Evolutionary conservation across 2,888 invertebrate genomes (phyloP).

Genomic region (Orthonevra nobilis): DNA sequence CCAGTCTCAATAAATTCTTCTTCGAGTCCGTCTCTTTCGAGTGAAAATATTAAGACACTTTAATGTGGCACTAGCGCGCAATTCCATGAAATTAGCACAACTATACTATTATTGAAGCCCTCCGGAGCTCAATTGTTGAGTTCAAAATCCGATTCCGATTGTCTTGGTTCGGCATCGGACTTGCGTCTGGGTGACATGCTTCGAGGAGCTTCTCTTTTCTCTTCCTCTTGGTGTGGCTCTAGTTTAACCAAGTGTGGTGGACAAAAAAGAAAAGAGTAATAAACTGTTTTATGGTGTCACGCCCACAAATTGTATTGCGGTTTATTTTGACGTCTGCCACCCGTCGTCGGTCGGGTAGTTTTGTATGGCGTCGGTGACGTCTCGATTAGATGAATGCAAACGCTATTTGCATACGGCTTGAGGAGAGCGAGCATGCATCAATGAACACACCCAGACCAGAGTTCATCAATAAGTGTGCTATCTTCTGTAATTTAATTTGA

Average conservation of each 20-base stretch:
- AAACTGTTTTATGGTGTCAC: slow-evolving; percentile 67
- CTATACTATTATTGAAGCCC: slow-evolving; percentile 51
- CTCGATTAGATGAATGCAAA: slow-evolving; percentile 32
- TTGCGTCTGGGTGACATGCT: slow-evolving; percentile 42
- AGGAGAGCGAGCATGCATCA: slow-evolving; percentile 62
- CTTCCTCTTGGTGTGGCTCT: slow-evolving; percentile 18
- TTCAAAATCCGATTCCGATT: slow-evolving; percentile 61
- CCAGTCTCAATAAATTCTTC: too few relatives aligned
- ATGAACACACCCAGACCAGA: slow-evolving; percentile 63
- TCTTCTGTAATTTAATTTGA: slow-evolving; percentile 68
- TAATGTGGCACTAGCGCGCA: slow-evolving; percentile 62
- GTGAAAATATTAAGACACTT: slow-evolving; percentile 64
- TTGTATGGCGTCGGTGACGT: slow-evolving; percentile 7
- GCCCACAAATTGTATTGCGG: slow-evolving; percentile 68
- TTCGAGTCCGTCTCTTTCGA: too few relatives aligned
- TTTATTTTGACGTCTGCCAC: slow-evolving; percentile 61
- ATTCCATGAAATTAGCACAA: slow-evolving; percentile 66
- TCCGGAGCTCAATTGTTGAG: slow-evolving; percentile 64
- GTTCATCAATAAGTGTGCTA: slow-evolving; percentile 62
- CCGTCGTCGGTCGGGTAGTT: slow-evolving; percentile 12
- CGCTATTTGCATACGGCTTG: slow-evolving; percentile 61
- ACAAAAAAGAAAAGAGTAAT: slow-evolving; percentile 25
- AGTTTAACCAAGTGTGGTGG: slow-evolving; percentile 51
- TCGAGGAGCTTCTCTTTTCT: slow-evolving; percentile 58
- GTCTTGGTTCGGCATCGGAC: too few relatives aligned